These are phyloP conservation scores for Drosophila pseudotalamancana DNA, from an alignment of 2,888 invertebrate genomes.

Conservation along the genomic window DNA sequence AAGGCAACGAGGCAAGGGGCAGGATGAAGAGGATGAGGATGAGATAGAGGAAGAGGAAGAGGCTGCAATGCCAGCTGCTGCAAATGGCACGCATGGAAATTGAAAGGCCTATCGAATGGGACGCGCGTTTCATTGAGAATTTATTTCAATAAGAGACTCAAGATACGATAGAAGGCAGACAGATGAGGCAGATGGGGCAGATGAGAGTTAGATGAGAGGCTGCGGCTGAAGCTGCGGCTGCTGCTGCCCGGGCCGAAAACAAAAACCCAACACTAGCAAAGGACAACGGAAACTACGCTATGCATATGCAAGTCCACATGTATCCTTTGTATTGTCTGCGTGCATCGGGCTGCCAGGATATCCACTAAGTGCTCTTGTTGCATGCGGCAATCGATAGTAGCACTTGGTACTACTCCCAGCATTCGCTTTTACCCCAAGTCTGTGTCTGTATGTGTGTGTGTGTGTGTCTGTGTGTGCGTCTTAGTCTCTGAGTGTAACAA, in stretches of 20 bases:
- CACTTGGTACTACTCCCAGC: background rate
- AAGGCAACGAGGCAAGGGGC: background rate
- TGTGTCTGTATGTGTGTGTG: constrained; percentile 1
- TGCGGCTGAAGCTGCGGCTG: too few relatives aligned
- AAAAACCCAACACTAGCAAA: constrained; percentile 44
- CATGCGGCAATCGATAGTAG: constrained; percentile 62
- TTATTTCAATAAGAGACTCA: constrained; percentile 71
- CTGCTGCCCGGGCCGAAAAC: constrained; percentile 18
- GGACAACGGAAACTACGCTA: constrained; percentile 65
- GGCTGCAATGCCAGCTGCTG: constrained; percentile 62
- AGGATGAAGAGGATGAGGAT: background rate
- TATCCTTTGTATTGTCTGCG: constrained; percentile 16
- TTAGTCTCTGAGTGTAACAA: constrained; percentile 51
- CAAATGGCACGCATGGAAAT: constrained; percentile 77
- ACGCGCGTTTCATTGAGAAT: constrained; percentile 76
- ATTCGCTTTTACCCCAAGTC: background rate
- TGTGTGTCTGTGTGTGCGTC: constrained; percentile 8
- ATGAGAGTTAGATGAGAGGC: constrained; percentile 31
- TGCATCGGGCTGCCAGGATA: constrained; percentile 65
- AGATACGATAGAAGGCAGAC: constrained; percentile 38
- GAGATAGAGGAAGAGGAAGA: background rate
- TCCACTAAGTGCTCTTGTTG: constrained; percentile 76
- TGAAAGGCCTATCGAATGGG: constrained; percentile 77
- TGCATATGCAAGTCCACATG: constrained; percentile 41
- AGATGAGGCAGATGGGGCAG: constrained; percentile 28